Evolutionary conservation across 2,113 vertebrate species (phyloP).

Genomic region (Pangasianodon hypophthalmus): DNA sequence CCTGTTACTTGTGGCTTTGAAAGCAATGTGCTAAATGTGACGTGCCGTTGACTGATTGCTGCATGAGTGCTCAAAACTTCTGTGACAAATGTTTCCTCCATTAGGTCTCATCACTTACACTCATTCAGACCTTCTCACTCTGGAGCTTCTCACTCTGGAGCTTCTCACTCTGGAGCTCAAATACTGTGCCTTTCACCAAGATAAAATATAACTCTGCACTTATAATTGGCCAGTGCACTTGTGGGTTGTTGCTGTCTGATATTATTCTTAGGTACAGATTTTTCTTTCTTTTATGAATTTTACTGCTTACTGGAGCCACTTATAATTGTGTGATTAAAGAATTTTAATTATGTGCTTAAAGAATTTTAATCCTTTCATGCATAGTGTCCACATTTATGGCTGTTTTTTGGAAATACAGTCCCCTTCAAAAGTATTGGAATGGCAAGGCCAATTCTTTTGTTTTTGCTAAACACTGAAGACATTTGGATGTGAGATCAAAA

Average conservation of each 20-base stretch:
- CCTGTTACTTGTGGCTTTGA: constrained; percentile 35
- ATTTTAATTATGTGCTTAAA: not conserved
- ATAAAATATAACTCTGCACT: not conserved
- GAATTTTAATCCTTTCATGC: not conserved
- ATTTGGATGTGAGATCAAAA: not conserved
- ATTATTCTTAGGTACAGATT: not conserved
- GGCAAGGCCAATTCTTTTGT: not conserved
- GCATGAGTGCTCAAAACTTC: constrained; percentile 40
- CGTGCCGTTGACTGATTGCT: constrained; percentile 49
- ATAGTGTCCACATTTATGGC: not conserved
- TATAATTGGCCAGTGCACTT: not conserved
- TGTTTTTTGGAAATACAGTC: not conserved
- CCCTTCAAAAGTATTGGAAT: not conserved
- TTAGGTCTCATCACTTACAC: constrained; percentile 25
- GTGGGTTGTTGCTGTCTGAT: not conserved
- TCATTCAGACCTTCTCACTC: constrained; percentile 27
- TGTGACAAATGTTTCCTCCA: constrained; percentile 13
- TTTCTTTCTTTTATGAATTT: not conserved
- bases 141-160: not conserved
- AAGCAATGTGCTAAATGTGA: constrained; percentile 40
- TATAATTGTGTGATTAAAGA: not conserved
- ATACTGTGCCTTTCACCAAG: not conserved
- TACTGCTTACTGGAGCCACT: not conserved
- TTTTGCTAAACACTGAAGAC: not conserved
- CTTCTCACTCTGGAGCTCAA: not conserved